phyloP scores from a whole-genome alignment of 1,140 invertebrate genomes.

The Drosophila tsacasi region DNA sequence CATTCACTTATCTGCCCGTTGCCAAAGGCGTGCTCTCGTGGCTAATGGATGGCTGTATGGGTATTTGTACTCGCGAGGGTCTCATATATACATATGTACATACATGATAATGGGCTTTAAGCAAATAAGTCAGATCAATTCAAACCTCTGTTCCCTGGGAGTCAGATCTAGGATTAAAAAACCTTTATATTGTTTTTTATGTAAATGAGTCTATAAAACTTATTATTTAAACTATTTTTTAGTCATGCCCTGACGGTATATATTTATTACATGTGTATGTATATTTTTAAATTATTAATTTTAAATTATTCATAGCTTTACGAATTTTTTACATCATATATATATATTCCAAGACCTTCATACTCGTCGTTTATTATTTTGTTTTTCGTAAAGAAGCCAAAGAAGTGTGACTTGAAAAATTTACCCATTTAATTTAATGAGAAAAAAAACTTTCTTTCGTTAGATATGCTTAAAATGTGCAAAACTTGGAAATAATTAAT shows the following conservation, averaged over 20 bases:
- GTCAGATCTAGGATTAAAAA: background rate
- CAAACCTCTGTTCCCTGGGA: background rate
- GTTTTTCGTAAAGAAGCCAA: constrained; percentile 43
- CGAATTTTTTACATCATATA: background rate
- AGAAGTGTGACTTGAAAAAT: constrained; percentile 17
- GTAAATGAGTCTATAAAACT: background rate
- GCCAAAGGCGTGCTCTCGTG: constrained; percentile 31
- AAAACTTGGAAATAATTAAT: constrained; percentile 49
- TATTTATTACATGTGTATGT: too few relatives aligned
- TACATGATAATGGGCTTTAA: constrained; percentile 30
- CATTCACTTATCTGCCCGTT: constrained; percentile 40
- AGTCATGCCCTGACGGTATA: background rate
- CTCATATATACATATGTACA: background rate
- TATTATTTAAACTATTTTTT: too few relatives aligned
- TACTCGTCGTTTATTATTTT: background rate
- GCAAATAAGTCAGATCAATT: constrained; percentile 11
- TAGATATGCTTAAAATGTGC: constrained; percentile 55
- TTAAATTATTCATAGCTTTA: background rate
- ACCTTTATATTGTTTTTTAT: background rate
- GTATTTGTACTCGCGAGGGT: constrained; percentile 14
- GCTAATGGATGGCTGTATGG: constrained; percentile 13
- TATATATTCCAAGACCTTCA: too few relatives aligned
- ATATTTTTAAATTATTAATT: too few relatives aligned
- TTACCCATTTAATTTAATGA: constrained; percentile 8
- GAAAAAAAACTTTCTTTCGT: constrained; percentile 16